Base-by-base conservation (phyloP, 2,797 vertebrate species). In the Antennarius maculatus region DNA sequence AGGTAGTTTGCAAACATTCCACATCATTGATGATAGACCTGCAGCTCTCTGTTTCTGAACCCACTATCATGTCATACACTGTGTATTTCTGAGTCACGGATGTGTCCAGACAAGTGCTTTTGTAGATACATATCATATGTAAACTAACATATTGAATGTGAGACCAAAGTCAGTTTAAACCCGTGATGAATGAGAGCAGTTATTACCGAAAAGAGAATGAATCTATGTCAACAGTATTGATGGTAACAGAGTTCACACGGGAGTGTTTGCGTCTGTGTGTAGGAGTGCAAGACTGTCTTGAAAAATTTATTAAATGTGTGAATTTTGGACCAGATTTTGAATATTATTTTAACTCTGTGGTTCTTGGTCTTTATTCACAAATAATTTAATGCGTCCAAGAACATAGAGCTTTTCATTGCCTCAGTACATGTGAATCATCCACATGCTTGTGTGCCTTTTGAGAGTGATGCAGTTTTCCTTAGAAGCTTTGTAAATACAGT, bases 1-100 rank as follows among this genome's bases (percentile, higher is more conserved):
- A 61, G 60, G 73, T 88, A 85, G 84, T 81, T 81, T 82, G 79
- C 78, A 77, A 86, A 85, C 86, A 83, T 89, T 88, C 84, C 72
- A 39, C 66, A n/a, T 79, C 69, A 74, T 41, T 23, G 9, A 18
- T 41, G 16, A 17, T 89, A 83, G 76, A 69, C 41, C 61, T 70
- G 60, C 77, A 69, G 74, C 66, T 83, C 61, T 67, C 71, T 69
- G 64, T 82, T 62, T 85, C 77, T 71, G 66, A 87, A 39, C 67
- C 73, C 14, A 76, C 45, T 52, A 62, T 79, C 72, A 75, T 81
- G 64, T 74, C 76, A 82, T 81, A 85, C 69, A 79, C 77, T 71
- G 10, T 86, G 66, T 83, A 79, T 74, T 74, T 57, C 39, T 45
- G 75, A 79, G 70, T 77, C 53, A 66, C 49, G 70, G 55, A 58